Base-by-base conservation (phyloP, 2,888 invertebrate genomes). In the Drosophila neotestacea region DNA sequence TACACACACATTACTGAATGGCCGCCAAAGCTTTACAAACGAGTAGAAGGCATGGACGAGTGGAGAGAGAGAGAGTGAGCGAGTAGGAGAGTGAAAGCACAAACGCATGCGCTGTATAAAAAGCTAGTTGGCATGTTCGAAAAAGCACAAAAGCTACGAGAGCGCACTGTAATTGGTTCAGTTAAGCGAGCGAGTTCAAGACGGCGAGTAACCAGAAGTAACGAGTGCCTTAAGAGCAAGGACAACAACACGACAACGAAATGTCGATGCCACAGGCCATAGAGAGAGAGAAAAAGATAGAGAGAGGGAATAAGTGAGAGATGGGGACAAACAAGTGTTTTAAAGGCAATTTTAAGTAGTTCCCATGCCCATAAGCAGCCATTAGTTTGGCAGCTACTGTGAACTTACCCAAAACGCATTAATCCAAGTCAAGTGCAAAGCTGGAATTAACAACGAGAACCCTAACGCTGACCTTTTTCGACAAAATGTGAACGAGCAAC, bases 1-100 rank as follows among this genome's bases (percentile, higher is more conserved):
- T 76, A 79, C 79, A 73, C 79, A 79, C 70, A 79, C 62, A 65
- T 74, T 74, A 61, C 64, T 76, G 77, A 77, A 77, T 77, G 75
- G 64, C 44, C 59, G 54, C 51, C 30, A 72, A 52, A 78, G 77
- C 80, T 76, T 50, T 60, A 10, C 56, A 36, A 27, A 30, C 39
- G 47, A 41, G 54, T 38, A 32, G 30, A 13, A 27, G 44, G 6
- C 44, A 41, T 27, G 6, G 44, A 32, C 44, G 50, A 56, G 39
- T 28, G 34, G 28, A 32, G 41, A 22, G n/a, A 46, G 30, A 1
- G 36, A 27, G 34, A 22, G 55, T 22, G 28, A 41, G 16, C 16
- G 16, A 16, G 1, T 16, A 16, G 16, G 34, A 55, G 55, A 51
- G 56, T 28, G 30, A 54, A 72, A 59, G 66, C 39, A 30, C 22